Evolutionary conservation across 1,140 invertebrate genomes (phyloP).

Genomic region (Octopus bimaculoides): DNA sequence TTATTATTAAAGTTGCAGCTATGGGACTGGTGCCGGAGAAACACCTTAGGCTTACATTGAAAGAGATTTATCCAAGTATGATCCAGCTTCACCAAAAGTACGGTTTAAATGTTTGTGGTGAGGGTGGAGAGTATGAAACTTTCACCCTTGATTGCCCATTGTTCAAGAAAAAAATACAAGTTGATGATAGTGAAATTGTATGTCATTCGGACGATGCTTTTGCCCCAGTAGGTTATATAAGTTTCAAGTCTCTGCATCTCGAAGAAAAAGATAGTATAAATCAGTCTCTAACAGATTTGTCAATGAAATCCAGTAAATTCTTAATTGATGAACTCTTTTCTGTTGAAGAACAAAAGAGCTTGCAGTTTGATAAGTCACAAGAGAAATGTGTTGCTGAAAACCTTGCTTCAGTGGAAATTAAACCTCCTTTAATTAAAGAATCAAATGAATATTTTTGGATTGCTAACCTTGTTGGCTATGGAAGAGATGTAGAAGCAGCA

Average conservation of each 20-base stretch:
- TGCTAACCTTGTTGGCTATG: not conserved
- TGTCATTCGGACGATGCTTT: constrained; percentile 87
- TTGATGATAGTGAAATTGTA: constrained; percentile 84
- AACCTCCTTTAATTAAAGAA: not conserved
- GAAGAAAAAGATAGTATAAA: constrained; percentile 45
- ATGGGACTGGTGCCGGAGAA: constrained; percentile 62
- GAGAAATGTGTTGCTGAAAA: not conserved
- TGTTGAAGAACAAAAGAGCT: not conserved
- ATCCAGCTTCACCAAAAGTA: constrained; percentile 80
- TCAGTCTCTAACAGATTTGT: not conserved
- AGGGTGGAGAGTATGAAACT: constrained; percentile 98
- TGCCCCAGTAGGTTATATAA: constrained; percentile 89
- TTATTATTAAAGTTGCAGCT: constrained; percentile 95
- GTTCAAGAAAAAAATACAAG: constrained; percentile 82
- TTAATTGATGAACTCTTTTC: not conserved
- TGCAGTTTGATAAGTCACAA: not conserved
- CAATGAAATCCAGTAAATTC: not conserved
- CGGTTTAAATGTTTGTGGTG: constrained; percentile 95
- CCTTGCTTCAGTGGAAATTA: not conserved
- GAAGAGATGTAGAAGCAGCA: not conserved
- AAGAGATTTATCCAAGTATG: not conserved
- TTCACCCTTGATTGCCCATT: constrained; percentile 96
- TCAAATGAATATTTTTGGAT: not conserved
- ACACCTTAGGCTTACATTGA: not conserved
- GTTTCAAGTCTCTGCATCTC: constrained; percentile 74